Evolutionary conservation across 2,888 invertebrate species (phyloP), one percentile per base, ranked within the genome.

Genomic region (Catocala sponsa): DNA sequence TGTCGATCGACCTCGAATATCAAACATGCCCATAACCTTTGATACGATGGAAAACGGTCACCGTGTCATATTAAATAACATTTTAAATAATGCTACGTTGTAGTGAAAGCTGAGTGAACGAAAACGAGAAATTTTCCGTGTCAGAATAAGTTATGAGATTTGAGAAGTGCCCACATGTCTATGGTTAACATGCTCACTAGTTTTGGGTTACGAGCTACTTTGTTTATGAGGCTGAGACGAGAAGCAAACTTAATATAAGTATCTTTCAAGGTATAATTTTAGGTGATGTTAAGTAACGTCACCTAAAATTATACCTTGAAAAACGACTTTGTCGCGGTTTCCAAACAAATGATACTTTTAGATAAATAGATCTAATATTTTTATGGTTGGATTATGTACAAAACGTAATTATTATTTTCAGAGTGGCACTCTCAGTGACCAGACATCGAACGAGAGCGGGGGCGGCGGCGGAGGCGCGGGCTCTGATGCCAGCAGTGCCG

Each of bases 401-500:
- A 25, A 25, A 25, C 25, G 43, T 53, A 13, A 58, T 71, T 78
- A 74, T 38, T 82, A 83, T 68, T 90, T 90, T 42, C 91, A 94
- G 94, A 91, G 88, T 65, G 91, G 91, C 68, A 87, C 88, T 25
- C 82, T 91, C 47, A 89, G 91, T 60, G 94, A 94, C 61, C 93
- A 94, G 71, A 83, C 94, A 0, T 89, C 93, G 2, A 94, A 94
- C 63, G 94, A 94, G 54, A 88, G 96, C 95, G 64, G 95, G 95
- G 80, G 96, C 84, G 70, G 92, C 84, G 95, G 95, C 52, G 95
- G 96, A 13, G 91, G 94, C 50, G 88, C 94, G 0, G 95, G 95
- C 53, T 84, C 95, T 0, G 96, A 96, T 76, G 95, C 96, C 65
- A 95, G 94, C 70, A 91, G 72, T 54, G 91, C 88, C 0, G 92